These are phyloP conservation scores for Eristalis pertinax DNA, from an alignment of 2,888 invertebrate species.

Conservation along the genomic window DNA sequence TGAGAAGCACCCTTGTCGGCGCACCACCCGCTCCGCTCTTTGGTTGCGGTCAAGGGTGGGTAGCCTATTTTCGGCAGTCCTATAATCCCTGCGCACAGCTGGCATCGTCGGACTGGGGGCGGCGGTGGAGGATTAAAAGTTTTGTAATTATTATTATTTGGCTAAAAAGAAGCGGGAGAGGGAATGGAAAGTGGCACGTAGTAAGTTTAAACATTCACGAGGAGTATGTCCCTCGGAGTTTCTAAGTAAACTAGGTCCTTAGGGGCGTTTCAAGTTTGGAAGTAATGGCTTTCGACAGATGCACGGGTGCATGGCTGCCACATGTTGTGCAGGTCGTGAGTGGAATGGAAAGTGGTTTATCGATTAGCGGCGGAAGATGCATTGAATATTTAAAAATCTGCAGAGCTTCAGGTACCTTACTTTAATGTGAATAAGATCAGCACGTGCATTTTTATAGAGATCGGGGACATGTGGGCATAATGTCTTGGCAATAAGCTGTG, in stretches of 20 bases:
- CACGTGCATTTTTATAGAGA: too few relatives aligned
- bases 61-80: not conserved
- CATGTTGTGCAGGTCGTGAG: not conserved
- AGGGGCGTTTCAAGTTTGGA: not conserved
- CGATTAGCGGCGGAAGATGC: not conserved
- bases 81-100: slow-evolving; percentile 26
- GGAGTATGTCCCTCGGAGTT: not conserved
- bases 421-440: too few relatives aligned
- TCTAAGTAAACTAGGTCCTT: not conserved
- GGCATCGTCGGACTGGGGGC: not conserved
- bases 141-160: slow-evolving; percentile 52
- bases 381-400: not conserved
- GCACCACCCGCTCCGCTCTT: too few relatives aligned
- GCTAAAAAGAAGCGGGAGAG: not conserved
- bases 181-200: not conserved
- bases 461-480: too few relatives aligned
- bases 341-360: not conserved
- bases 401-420: too few relatives aligned
- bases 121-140: slow-evolving; percentile 32
- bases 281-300: not conserved
- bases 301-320: not conserved
- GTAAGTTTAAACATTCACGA: not conserved
- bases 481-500: too few relatives aligned
- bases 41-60: not conserved
- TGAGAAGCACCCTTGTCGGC: slow-evolving; percentile 37